Evolutionary conservation across 2,888 invertebrate genomes (phyloP), one percentile per base, ranked within the genome.

Genomic region (Morpho deidamia): DNA sequence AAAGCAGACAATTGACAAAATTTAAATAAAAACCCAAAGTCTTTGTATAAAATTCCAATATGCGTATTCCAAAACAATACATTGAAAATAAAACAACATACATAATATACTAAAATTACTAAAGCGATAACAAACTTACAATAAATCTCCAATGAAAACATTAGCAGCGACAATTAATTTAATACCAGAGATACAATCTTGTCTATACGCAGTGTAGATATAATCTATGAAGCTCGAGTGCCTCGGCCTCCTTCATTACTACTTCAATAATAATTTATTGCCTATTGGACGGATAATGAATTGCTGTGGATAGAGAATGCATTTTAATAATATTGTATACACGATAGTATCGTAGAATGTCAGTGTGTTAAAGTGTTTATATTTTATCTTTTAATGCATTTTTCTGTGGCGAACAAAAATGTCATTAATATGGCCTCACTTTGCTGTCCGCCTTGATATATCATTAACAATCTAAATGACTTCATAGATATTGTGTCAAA

Each of bases 101-200:
- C 23, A 23, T 23, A 23, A 14, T 45, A n/a, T 37, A 8, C 12
- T 33, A 45, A 45, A 48, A 3, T 7, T 40, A 34, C 40, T 39
- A 48, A 34, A 40, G 8, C 35, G 39, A 46, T 51, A 41, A 44
- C 23, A 38, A 12, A 46, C 39, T 49, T 32, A 35, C 43, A 43
- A 42, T 51, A 53, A 53, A 66, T 65, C 45, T 61, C 53, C 43
- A 64, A 66, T 65, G 59, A 76, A 76, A 76, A 71, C 71, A 64
- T 73, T 76, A 76, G 74, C 72, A 71, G 76, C 74, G 60, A 74
- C 77, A 78, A 82, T 81, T 81, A 78, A 74, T 78, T 72, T 75
- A 75, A 78, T 77, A 71, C 65, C 66, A 58, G 58, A 72, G 80
- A 82, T 81, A 79, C 75, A 66, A 77, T 78, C 75, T 69, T 73